Percentiles rank a stretch among this genome's conserved stretches.
phyloP scores from a whole-genome alignment of 2,888 invertebrate genomes.

The Drosophila mulleri region DNA sequence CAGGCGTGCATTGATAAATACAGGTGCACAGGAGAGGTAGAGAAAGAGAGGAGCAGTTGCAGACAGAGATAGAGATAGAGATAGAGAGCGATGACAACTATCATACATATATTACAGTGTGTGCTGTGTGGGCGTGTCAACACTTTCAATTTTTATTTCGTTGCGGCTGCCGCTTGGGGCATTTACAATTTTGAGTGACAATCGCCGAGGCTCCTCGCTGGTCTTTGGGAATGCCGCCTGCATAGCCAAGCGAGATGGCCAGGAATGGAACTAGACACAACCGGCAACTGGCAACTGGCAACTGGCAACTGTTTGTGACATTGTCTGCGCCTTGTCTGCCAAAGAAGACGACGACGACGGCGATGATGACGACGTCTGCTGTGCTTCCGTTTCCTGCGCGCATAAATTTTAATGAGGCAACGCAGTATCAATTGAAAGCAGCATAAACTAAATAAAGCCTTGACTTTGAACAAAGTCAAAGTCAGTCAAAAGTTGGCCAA shows the following conservation, averaged over 20 bases:
- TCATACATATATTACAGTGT: conserved; percentile 14
- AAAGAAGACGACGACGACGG: conserved; percentile 15
- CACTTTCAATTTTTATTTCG: conserved; percentile 69
- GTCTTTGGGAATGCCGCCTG: conserved; percentile 65
- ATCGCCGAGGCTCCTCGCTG: background rate
- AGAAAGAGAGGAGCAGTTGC: background rate
- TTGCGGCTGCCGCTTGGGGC: conserved; percentile 41
- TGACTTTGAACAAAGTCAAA: conserved; percentile 68
- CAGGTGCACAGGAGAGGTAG: background rate
- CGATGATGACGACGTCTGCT: conserved; percentile 65
- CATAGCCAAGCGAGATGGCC: conserved; percentile 48
- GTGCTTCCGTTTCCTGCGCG: conserved; percentile 77
- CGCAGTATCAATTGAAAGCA: conserved; percentile 48
- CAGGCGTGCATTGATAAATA: conserved; percentile 18
- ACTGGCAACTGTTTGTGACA: conserved; percentile 21
- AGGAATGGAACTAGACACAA: conserved; percentile 37
- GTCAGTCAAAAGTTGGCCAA: conserved; percentile 33
- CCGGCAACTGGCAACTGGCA: background rate
- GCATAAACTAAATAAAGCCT: conserved; percentile 61
- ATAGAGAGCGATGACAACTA: background rate
- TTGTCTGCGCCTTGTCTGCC: conserved; percentile 49
- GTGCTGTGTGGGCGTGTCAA: conserved; percentile 71
- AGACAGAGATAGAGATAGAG: background rate
- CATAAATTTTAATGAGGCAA: conserved; percentile 74
- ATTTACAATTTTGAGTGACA: conserved; percentile 55